Conservation (phyloP, 2,888 invertebrate genomes). For the Nomada goodeniana region DNA sequence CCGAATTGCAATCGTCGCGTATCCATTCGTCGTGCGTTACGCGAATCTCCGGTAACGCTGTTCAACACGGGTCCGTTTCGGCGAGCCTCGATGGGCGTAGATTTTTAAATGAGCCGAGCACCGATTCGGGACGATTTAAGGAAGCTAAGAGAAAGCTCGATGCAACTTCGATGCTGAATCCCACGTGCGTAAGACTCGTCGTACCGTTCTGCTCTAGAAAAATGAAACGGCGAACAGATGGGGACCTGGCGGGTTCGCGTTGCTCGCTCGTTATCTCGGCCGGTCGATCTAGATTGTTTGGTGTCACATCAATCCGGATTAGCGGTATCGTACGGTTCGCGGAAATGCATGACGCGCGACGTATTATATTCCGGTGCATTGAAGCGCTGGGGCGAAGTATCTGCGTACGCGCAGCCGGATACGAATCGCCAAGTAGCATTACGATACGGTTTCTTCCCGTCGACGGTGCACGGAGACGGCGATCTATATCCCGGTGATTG, state of each 20-base stretch:
- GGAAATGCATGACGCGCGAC: slow-evolving; percentile 59
- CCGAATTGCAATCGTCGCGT: too few species aligned
- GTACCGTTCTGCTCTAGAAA: too few species aligned
- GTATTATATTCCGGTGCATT: slow-evolving; percentile 53
- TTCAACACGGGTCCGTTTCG: too few species aligned
- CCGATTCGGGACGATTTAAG: too few species aligned
- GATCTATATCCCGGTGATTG: not conserved
- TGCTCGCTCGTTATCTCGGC: slow-evolving; percentile 43
- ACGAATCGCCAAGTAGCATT: slow-evolving; percentile 5
- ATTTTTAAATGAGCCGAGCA: too few species aligned
- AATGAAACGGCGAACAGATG: slow-evolving; percentile 9
- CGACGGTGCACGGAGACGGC: not conserved
- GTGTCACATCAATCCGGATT: slow-evolving; percentile 60
- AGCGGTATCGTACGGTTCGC: slow-evolving; percentile 63
- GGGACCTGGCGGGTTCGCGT: not conserved
- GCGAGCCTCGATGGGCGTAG: too few species aligned
- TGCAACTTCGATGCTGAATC: not conserved
- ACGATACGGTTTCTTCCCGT: slow-evolving; percentile 13
- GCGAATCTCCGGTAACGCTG: too few species aligned
- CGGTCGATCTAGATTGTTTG: slow-evolving; percentile 55
- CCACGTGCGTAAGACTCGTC: too few species aligned
- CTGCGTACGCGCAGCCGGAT: not conserved
- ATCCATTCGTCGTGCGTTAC: too few species aligned
- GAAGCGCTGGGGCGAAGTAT: slow-evolving; percentile 23
- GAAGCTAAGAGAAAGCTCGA: not conserved